A percentile compares a stretch with the other conserved stretches of the same genome.
Conservation (phyloP, 2,113 vertebrate species). For the Microtus ochrogaster region DNA sequence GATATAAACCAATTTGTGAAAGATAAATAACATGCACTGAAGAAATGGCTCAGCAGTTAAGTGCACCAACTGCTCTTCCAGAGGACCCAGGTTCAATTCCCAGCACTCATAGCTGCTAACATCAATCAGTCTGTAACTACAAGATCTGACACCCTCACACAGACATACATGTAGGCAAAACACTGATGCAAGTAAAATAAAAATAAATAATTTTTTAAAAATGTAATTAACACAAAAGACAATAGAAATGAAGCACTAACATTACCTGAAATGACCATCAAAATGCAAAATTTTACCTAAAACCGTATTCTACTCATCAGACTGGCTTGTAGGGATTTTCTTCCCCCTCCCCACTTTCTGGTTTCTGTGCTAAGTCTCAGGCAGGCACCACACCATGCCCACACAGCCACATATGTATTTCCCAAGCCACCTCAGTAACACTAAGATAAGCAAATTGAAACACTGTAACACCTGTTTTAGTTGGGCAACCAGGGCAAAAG, state of each 20-base stretch:
- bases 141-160: too few species aligned
- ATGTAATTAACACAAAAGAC: neutral
- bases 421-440: neutral
- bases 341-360: neutral
- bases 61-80: too few species aligned
- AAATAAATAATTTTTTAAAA: neutral
- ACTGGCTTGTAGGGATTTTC: neutral
- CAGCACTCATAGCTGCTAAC: too few species aligned
- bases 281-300: conserved; percentile 46
- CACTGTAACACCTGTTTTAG: neutral
- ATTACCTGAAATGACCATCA: conserved; percentile 33
- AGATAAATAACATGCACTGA: neutral
- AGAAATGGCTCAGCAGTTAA: too few species aligned
- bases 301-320: neutral
- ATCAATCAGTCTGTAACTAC: too few species aligned
- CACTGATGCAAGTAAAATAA: too few species aligned
- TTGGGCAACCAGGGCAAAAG: neutral
- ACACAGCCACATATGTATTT: neutral
- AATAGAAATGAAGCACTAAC: conserved; percentile 7
- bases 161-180: too few species aligned
- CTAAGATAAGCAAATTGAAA: neutral
- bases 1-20: neutral
- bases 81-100: too few species aligned
- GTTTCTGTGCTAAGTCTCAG: neutral
- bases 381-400: neutral